Conservation (phyloP, 2,113 vertebrate species). For the Bujurquina vittata region DNA sequence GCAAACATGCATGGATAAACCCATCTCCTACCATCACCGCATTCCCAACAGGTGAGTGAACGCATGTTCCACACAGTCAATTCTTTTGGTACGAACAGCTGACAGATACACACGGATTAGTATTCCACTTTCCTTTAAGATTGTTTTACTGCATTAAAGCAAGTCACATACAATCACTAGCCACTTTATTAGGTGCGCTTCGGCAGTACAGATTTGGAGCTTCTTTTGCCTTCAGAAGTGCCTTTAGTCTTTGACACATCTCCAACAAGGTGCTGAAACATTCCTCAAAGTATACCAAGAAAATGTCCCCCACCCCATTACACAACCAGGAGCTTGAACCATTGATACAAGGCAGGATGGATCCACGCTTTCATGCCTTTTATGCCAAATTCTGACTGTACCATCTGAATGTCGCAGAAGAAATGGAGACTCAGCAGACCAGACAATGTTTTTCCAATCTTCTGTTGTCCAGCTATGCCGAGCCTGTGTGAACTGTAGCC, state of each 20-base stretch:
- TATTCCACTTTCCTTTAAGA: background rate
- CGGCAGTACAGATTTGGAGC: background rate
- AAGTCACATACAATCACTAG: background rate
- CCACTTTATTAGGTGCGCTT: background rate
- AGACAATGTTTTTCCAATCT: too few relatives aligned
- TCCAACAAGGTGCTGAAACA: background rate
- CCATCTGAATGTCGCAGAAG: too few relatives aligned
- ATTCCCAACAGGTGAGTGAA: conserved; percentile 76
- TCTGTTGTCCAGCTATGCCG: too few relatives aligned
- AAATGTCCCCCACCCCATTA: too few relatives aligned
- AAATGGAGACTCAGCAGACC: too few relatives aligned
- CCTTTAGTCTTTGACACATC: background rate
- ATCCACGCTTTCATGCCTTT: too few relatives aligned
- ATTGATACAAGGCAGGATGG: too few relatives aligned
- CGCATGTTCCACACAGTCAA: background rate
- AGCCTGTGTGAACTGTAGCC: too few relatives aligned
- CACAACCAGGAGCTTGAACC: too few relatives aligned
- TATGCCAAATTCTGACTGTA: too few relatives aligned
- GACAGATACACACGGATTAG: background rate
- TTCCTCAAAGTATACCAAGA: background rate
- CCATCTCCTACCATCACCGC: conserved; percentile 60
- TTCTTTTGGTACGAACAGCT: background rate
- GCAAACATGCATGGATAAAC: conserved; percentile 65
- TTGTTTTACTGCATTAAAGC: background rate
- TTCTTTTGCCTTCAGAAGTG: background rate